Base-by-base conservation (phyloP, 2,797 vertebrate species). In the Catharus ustulatus region DNA sequence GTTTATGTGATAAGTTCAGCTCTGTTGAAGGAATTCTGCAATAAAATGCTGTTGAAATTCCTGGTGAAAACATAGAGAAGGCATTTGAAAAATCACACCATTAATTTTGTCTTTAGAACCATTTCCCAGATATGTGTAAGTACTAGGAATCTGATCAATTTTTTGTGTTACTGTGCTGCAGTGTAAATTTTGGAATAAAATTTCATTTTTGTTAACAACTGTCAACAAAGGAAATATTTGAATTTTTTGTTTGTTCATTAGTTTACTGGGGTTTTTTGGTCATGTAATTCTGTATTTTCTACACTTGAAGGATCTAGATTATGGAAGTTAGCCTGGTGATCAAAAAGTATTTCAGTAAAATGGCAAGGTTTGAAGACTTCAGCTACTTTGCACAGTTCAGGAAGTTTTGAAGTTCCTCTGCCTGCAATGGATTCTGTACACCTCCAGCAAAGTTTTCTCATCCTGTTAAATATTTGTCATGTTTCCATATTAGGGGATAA, bases 321-420 rank as follows among this genome's bases (percentile, higher is more conserved):
- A 48, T 87, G 79, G 78, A 86, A 66, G 23, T 59, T 73, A 81
- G 27, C 42, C 73, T 94, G 34, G 59, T 95, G 62, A 92, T 96
- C 73, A 52, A 90, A 76, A 96, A 95, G 27, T 43, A 81, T 69
- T 75, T 88, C 24, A 74, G 43, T 83, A 21, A 92, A 74, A 32
- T 29, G 74, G 15, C 61, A 87, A 90, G 69, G 34, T 76, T 93
- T 95, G 57, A 83, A 95, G 83, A 36, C 51, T 92, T 95, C 58
- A 96, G 73, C 55, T 62, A 5, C 48, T 36, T 52, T 55, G 62
- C 73, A 66, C 64, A 71, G 27, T 5, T 92, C 42, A 87, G 68
- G 45, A 69, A 59, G 59, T 91, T 97, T 97, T 96, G 95, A 96
- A 96, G 63, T 89, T 95, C 36, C n/a, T 85, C 21, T 85, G 52